These are phyloP conservation scores for Apamea epomidion DNA, from an alignment of 2,888 invertebrate genomes.

Conservation along the genomic window DNA sequence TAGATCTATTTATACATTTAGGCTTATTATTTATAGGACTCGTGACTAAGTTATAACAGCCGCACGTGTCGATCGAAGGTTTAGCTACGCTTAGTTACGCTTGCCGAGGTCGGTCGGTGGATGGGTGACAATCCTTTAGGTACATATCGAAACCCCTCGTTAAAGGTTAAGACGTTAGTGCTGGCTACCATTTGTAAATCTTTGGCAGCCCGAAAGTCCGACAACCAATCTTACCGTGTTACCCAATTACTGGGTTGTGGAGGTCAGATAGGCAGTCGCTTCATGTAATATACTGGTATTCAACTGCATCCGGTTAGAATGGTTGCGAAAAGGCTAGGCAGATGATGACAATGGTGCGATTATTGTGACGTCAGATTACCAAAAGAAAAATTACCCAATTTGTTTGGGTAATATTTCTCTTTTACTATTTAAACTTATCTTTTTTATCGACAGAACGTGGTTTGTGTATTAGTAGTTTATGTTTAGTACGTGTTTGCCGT, in stretches of 20 bases:
- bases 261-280: not conserved
- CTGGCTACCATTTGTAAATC: not conserved
- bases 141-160: not conserved
- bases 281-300: not conserved
- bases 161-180: not conserved
- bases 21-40: not conserved
- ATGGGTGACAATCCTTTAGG: not conserved
- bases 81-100: not conserved
- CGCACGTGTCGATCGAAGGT: not conserved
- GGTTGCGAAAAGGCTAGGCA: not conserved
- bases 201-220: not conserved
- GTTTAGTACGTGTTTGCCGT: conserved; percentile 13
- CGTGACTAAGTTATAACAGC: too few species aligned
- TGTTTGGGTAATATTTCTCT: not conserved
- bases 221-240: not conserved
- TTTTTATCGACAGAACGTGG: conserved; percentile 28
- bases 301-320: not conserved
- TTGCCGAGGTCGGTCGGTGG: too few species aligned
- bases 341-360: not conserved
- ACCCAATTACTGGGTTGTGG: too few species aligned
- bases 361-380: not conserved
- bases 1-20: not conserved
- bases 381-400: too few species aligned
- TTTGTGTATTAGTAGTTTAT: conserved; percentile 1
- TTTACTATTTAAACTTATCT: conserved; percentile 16